Conservation (phyloP, 1,140 invertebrate species). For the Drosophila tsacasi region DNA sequence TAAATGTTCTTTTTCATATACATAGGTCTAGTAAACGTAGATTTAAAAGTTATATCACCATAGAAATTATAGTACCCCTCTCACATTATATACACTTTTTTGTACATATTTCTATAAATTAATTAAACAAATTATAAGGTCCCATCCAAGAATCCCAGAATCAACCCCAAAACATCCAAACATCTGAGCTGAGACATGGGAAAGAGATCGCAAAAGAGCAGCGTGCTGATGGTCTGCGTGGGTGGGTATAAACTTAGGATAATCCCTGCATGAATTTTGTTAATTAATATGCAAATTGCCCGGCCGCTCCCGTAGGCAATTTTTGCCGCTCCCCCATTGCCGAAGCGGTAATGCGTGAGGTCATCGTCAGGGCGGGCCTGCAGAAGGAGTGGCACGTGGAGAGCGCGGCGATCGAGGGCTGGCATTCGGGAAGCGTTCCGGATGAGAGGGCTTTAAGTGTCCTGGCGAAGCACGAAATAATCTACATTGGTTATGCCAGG, state of each 20-base stretch:
- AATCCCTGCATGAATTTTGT: constrained; percentile 14
- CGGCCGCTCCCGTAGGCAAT: constrained; percentile 88
- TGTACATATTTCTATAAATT: constrained; percentile 19
- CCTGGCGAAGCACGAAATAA: constrained; percentile 89
- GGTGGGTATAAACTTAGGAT: constrained; percentile 69
- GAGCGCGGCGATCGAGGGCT: constrained; percentile 93
- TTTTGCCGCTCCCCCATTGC: constrained; percentile 97
- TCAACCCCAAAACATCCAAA: constrained; percentile 16
- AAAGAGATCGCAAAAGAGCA: constrained; percentile 25
- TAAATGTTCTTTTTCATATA: not conserved
- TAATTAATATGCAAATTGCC: constrained; percentile 30
- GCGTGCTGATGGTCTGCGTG: constrained; percentile 86
- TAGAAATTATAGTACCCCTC: not conserved
- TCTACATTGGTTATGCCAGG: constrained; percentile 90
- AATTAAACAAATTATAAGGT: not conserved
- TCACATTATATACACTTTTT: constrained; percentile 5
- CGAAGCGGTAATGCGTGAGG: constrained; percentile 93
- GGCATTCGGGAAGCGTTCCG: constrained; percentile 92
- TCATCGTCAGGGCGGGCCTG: constrained; percentile 89
- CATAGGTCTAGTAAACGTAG: not conserved
- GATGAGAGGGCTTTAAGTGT: constrained; percentile 90
- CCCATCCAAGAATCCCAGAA: not conserved
- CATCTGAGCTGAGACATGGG: constrained; percentile 9
- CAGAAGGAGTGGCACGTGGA: constrained; percentile 92
- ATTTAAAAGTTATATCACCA: not conserved